These are phyloP conservation scores for Nysson spinosus DNA, from an alignment of 2,888 invertebrate genomes.

Conservation along the genomic window DNA sequence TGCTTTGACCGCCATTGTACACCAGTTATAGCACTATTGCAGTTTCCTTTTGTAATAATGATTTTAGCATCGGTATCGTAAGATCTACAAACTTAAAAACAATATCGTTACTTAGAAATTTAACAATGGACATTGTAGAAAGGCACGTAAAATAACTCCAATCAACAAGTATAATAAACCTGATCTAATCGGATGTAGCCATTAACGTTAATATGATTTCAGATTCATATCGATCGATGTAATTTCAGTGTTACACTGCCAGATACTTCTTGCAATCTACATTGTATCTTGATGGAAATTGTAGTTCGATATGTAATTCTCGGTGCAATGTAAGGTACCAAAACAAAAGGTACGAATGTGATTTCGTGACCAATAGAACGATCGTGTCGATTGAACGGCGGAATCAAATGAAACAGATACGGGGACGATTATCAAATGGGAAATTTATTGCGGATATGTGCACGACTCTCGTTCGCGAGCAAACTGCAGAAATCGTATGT, in stretches of 20 bases:
- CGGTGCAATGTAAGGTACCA: not conserved
- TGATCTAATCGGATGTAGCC: not conserved
- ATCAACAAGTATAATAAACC: not conserved
- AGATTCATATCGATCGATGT: too few relatives aligned
- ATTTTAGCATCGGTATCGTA: conserved; percentile 24
- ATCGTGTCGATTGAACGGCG: conserved; percentile 11
- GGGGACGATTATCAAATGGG: conserved; percentile 30
- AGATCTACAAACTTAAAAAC: conserved; percentile 23
- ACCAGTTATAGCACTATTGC: conserved; percentile 37
- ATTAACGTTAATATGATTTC: too few relatives aligned
- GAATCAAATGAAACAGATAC: conserved; percentile 27
- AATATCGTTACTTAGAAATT: conserved; percentile 3
- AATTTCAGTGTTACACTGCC: too few relatives aligned
- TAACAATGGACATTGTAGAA: not conserved
- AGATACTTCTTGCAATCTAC: too few relatives aligned
- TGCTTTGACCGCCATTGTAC: conserved; percentile 43
- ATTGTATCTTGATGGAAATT: too few relatives aligned
- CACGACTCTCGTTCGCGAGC: conserved; percentile 10
- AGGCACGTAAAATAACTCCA: not conserved
- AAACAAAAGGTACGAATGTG: not conserved
- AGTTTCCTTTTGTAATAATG: conserved; percentile 42
- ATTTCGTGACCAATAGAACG: conserved; percentile 14
- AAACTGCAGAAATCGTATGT: conserved; percentile 25
- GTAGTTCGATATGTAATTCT: not conserved
- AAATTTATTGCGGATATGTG: conserved; percentile 21